Conservation (phyloP, 1,140 invertebrate genomes). For the Holcopasites calliopsidis region DNA sequence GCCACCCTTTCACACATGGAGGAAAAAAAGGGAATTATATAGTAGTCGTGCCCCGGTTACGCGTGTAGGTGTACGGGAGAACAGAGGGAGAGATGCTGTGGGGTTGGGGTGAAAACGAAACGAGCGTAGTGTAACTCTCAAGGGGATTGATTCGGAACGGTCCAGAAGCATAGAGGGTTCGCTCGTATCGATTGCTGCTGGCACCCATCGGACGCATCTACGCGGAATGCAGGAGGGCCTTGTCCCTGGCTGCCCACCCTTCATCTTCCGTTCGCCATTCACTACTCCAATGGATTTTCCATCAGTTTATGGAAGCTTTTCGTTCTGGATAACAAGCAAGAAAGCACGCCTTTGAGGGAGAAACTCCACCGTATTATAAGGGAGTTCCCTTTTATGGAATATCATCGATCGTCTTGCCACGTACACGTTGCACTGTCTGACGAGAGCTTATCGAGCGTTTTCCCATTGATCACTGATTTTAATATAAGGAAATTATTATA, state of each 20-base stretch:
- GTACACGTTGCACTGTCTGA: neutral
- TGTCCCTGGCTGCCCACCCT: constrained; percentile 22
- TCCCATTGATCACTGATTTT: neutral
- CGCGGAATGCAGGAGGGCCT: constrained; percentile 17
- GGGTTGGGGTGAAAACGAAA: constrained; percentile 50
- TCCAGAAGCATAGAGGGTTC: constrained; percentile 53
- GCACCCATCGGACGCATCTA: constrained; percentile 45
- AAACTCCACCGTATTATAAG: neutral
- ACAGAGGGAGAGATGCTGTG: constrained; percentile 3
- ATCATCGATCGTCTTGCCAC: neutral
- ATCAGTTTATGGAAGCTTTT: constrained; percentile 29
- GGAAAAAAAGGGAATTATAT: constrained; percentile 65
- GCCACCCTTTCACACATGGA: constrained; percentile 22
- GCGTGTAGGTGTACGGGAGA: neutral
- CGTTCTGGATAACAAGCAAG: constrained; percentile 20
- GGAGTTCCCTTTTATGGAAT: neutral
- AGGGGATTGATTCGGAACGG: constrained; percentile 66
- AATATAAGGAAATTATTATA: neutral
- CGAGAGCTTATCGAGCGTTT: neutral
- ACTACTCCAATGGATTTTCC: constrained; percentile 56
- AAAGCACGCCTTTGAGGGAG: neutral
- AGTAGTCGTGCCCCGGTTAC: constrained; percentile 54
- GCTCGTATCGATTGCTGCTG: constrained; percentile 74
- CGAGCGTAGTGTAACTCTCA: constrained; percentile 60
- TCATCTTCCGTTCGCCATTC: constrained; percentile 31